Evolutionary conservation across 2,113 vertebrate genomes (phyloP).

Genomic region (Oreocharis arfaki): DNA sequence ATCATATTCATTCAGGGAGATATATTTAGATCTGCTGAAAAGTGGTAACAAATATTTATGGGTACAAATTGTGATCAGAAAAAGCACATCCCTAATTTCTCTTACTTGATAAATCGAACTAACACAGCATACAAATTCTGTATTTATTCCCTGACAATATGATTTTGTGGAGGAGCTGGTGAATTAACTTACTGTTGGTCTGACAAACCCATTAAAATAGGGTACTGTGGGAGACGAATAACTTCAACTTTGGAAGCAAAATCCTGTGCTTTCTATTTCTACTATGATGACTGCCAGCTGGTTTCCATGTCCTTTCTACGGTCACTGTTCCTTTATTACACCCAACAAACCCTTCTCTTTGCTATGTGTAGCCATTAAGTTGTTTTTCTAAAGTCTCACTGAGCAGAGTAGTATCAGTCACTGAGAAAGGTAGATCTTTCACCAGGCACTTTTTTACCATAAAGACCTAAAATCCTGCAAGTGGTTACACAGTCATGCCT

Average conservation of each 20-base stretch:
- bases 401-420: background rate
- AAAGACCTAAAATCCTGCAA: background rate
- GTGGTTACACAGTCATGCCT: background rate
- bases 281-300: background rate
- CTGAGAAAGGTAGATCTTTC: background rate
- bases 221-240: background rate
- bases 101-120: background rate
- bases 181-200: background rate
- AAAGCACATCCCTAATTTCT: background rate
- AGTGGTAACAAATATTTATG: background rate
- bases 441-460: background rate
- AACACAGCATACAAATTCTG: background rate
- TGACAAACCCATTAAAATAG: background rate
- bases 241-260: background rate
- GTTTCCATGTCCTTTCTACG: background rate
- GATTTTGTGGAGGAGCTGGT: background rate
- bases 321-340: background rate
- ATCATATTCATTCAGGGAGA: background rate
- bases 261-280: background rate
- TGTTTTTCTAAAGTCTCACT: background rate
- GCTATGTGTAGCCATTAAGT: background rate
- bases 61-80: background rate
- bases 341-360: background rate
- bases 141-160: background rate
- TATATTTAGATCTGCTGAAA: background rate